Conservation (phyloP, 2,113 vertebrate species). For the Misgurnus anguillicaudatus region DNA sequence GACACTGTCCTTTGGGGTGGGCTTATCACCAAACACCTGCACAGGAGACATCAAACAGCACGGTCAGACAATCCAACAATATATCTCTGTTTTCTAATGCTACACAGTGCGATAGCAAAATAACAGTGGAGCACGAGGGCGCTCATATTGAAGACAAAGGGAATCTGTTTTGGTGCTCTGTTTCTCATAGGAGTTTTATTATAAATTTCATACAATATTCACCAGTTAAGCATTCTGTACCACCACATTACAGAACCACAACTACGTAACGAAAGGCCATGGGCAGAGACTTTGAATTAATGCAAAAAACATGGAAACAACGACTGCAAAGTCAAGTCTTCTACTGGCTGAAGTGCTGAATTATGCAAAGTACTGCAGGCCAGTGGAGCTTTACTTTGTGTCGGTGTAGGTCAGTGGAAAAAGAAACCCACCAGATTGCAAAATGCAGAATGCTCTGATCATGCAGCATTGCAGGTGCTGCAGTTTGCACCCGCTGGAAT, state of each 20-base stretch:
- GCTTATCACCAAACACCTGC: constrained; percentile 74
- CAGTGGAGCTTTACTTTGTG: constrained; percentile 17
- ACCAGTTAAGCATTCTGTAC: constrained; percentile 27
- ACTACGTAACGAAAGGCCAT: constrained; percentile 13
- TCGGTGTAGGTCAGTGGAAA: constrained; percentile 35
- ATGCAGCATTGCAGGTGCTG: constrained; percentile 41
- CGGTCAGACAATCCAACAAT: constrained; percentile 57
- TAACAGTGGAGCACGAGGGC: not conserved
- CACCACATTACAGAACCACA: constrained; percentile 22
- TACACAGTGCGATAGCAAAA: not conserved
- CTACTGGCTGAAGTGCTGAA: constrained; percentile 43
- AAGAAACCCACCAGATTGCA: constrained; percentile 22
- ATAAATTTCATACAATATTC: constrained; percentile 1
- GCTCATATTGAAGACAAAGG: not conserved
- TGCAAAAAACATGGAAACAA: constrained; percentile 41
- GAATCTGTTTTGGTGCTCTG: not conserved
- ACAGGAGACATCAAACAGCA: constrained; percentile 56
- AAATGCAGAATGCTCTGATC: constrained; percentile 9
- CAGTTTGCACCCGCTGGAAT: constrained; percentile 23
- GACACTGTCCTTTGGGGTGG: constrained; percentile 67
- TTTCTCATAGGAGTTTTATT: constrained; percentile 1
- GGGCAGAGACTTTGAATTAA: constrained; percentile 25
- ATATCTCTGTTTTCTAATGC: not conserved
- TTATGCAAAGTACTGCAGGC: constrained; percentile 55
- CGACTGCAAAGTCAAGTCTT: constrained; percentile 14